These are phyloP conservation scores for Omphaloscelis lunosa DNA, from an alignment of 2,888 invertebrate genomes.

Conservation along the genomic window DNA sequence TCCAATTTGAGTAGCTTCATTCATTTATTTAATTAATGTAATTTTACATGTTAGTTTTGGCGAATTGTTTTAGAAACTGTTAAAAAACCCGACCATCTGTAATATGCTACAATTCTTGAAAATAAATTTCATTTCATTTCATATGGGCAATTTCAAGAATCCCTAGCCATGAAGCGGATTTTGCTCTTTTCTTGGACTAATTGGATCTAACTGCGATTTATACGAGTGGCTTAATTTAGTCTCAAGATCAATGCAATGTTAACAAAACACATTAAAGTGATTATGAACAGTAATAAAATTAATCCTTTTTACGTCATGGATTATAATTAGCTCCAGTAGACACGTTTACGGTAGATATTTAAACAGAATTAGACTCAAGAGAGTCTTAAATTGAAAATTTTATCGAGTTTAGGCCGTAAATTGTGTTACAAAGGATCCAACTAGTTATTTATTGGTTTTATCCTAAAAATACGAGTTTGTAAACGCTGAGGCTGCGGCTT, in stretches of 20 bases:
- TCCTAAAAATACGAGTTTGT: constrained; percentile 39
- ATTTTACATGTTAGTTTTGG: no score
- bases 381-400: constrained; percentile 56
- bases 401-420: constrained; percentile 53
- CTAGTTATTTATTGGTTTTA: constrained; percentile 59
- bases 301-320: constrained; percentile 26
- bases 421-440: constrained; percentile 50
- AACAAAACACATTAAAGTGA: constrained; percentile 2
- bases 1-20: no score
- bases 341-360: constrained; percentile 44
- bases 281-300: constrained; percentile 28
- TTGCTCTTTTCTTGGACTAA: not conserved
- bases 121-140: no score
- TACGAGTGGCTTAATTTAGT: not conserved
- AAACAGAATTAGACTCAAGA: constrained; percentile 58
- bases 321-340: constrained; percentile 33
- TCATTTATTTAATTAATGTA: no score
- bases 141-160: not conserved
- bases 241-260: not conserved
- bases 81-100: no score
- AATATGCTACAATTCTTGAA: no score
- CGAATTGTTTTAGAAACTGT: no score
- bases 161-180: not conserved
- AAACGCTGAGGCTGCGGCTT: constrained; percentile 8
- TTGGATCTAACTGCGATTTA: not conserved